Evolutionary conservation across 2,113 vertebrate species (phyloP).

Genomic region (Urocitellus parryii): DNA sequence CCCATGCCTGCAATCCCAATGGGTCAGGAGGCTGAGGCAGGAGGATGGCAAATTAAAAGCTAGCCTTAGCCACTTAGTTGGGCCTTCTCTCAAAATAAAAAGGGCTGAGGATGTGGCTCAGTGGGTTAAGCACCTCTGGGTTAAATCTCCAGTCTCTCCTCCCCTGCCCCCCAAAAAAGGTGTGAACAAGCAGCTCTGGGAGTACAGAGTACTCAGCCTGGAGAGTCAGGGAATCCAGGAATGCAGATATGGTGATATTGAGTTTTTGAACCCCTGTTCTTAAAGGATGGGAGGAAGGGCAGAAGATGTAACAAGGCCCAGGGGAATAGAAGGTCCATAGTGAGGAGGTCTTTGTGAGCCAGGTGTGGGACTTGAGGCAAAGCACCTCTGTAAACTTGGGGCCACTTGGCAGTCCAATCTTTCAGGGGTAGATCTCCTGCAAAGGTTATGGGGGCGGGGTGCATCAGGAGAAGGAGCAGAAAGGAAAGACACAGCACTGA

Average conservation of each 20-base stretch:
- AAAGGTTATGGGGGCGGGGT: background rate
- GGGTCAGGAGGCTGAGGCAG: too few relatives aligned
- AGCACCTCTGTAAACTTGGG: background rate
- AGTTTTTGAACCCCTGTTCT: background rate
- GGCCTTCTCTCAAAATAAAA: too few relatives aligned
- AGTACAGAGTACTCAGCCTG: background rate
- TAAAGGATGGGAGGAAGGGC: background rate
- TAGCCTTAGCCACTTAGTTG: too few relatives aligned
- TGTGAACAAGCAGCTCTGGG: too few relatives aligned
- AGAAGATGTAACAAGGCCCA: background rate
- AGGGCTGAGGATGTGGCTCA: too few relatives aligned
- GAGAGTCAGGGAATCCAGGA: background rate
- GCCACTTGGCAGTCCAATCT: background rate
- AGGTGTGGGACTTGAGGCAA: background rate
- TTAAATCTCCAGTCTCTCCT: too few relatives aligned
- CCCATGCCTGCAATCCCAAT: too few relatives aligned
- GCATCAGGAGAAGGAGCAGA: background rate
- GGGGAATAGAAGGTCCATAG: too few relatives aligned
- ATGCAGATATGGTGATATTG: fast-evolving
- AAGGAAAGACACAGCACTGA: background rate
- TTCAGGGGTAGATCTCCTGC: background rate
- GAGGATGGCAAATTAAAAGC: too few relatives aligned
- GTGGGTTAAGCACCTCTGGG: too few relatives aligned
- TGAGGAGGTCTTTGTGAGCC: background rate
- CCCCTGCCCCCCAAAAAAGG: fast-evolving